Conservation (phyloP, 2,797 vertebrate species). For the Lates japonicus region DNA sequence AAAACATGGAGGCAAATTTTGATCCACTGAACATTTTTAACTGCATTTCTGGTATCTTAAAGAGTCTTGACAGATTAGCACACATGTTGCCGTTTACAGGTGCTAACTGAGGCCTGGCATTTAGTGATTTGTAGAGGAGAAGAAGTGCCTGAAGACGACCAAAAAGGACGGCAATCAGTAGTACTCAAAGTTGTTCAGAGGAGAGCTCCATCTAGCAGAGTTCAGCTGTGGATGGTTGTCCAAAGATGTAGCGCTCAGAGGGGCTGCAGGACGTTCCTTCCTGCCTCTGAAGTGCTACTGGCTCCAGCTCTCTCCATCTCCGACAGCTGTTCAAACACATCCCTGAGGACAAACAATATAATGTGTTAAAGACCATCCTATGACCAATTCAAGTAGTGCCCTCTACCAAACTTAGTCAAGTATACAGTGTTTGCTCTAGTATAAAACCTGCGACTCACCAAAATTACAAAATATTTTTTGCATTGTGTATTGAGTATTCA, state of each 20-base stretch:
- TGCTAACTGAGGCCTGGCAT: constrained; percentile 34
- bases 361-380: background rate
- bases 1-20: constrained; percentile 60
- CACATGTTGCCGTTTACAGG: constrained; percentile 37
- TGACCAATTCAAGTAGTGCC: background rate
- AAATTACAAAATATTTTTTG: background rate
- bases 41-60: constrained; percentile 53
- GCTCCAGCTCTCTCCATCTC: constrained; percentile 90
- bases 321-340: constrained; percentile 95
- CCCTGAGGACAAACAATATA: constrained; percentile 81
- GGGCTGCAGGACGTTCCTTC: constrained; percentile 86
- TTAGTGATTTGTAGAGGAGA: constrained; percentile 45
- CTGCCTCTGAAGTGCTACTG: constrained; percentile 72
- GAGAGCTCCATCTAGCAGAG: constrained; percentile 32
- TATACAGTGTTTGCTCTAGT: no score
- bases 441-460: background rate
- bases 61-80: constrained; percentile 44
- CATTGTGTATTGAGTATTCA: background rate
- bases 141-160: constrained; percentile 72
- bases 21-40: constrained; percentile 65
- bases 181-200: constrained; percentile 68
- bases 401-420: background rate
- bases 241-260: constrained; percentile 71
- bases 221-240: constrained; percentile 10
- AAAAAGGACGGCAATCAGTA: constrained; percentile 78